Evolutionary conservation across 2,888 invertebrate genomes (phyloP), one percentile per base, ranked within the genome.

Genomic region (Tanytarsus gracilentus): DNA sequence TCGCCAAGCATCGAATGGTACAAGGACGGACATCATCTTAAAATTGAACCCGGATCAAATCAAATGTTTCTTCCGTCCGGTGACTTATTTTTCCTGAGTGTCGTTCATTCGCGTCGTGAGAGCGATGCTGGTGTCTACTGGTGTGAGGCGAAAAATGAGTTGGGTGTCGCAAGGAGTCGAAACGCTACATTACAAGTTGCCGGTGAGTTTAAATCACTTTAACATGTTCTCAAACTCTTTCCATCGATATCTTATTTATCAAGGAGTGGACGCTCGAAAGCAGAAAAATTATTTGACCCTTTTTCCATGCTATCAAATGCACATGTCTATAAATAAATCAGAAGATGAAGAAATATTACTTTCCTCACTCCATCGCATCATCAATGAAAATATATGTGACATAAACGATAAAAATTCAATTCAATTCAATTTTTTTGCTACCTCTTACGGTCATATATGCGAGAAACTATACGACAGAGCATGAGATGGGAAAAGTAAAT

Each of bases 141-240:
- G 84, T 93, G 93, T 72, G 86, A 88, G 71, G 93, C 91, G 0
- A 82, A 82, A 62, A 93, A 92, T 72, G 81, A 83, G 18, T 79
- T 86, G 67, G 93, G 93, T 44, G 84, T 85, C 65, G 88, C 86
- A 27, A 79, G 85, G 65, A 90, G 90, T 72, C 78, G 85, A 67
- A 91, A 91, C 72, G 92, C 91, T 56, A 88, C 88, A 7, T 77
- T 93, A 64, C 85, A 88, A 69, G 88, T 90, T 67, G 89, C 90
- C 71, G 86, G 90, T 90, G 75, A 79, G 80, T 71, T 33, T 52
- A 55, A 48, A 59, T 49, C 14, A 36, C 8, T 33, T 30, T 3
- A 58, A 5, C 21, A 7, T 16, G 11, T 16, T 30, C 21, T 16
- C 8, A 9, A 33, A 11, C n/a, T 29, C 29, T 21, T 44, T 44